These are phyloP conservation scores for Rhingia rostrata DNA, from an alignment of 2,888 invertebrate genomes.

Conservation along the genomic window DNA sequence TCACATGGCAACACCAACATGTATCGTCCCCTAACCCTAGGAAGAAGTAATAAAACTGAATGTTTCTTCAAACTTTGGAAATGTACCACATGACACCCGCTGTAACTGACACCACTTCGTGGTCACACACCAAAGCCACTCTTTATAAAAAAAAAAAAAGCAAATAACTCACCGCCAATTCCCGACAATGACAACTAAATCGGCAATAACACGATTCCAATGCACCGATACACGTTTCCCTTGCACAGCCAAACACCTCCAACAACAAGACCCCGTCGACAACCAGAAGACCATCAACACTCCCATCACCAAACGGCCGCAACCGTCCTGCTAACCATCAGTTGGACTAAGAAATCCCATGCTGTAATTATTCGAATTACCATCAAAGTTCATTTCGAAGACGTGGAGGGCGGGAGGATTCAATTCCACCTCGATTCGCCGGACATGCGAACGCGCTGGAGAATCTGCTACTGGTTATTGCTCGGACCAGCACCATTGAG, in stretches of 20 bases:
- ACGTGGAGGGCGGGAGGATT: not conserved
- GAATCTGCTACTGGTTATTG: slow-evolving; percentile 55
- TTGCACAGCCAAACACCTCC: slow-evolving; percentile 27
- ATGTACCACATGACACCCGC: too few relatives aligned
- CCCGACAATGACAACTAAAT: slow-evolving; percentile 64
- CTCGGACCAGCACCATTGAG: slow-evolving; percentile 68
- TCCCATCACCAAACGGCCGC: slow-evolving; percentile 32
- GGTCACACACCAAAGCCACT: not conserved
- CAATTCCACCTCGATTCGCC: slow-evolving; percentile 5
- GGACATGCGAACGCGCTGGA: slow-evolving; percentile 25
- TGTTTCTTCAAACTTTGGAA: too few relatives aligned
- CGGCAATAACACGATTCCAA: slow-evolving; percentile 64
- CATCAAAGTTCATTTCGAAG: slow-evolving; percentile 72
- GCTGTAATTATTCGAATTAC: slow-evolving; percentile 74
- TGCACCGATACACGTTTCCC: slow-evolving; percentile 53
- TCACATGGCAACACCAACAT: too few relatives aligned
- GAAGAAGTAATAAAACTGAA: too few relatives aligned
- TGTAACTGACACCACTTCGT: too few relatives aligned
- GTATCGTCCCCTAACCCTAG: too few relatives aligned
- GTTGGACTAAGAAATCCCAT: slow-evolving; percentile 42
- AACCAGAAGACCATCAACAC: slow-evolving; percentile 30
- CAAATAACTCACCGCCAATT: slow-evolving; percentile 32
- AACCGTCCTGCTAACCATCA: slow-evolving; percentile 43
- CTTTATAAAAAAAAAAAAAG: slow-evolving; percentile 1
- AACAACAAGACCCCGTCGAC: too few relatives aligned